These are phyloP conservation scores for Eulemur mongoz DNA, from an alignment of 2,797 vertebrate genomes.

Conservation along the genomic window DNA sequence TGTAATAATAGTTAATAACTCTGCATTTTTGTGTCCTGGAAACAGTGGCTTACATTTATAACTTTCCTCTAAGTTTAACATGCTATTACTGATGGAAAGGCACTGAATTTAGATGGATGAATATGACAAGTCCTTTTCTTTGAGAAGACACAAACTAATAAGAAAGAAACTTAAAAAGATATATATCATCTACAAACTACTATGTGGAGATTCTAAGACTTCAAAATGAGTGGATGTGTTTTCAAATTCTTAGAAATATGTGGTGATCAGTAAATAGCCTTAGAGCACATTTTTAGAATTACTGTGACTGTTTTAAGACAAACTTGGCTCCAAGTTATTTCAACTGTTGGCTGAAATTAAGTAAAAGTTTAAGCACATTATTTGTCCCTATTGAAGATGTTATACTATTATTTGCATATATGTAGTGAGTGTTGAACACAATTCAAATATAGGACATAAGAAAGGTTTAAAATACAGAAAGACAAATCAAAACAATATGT, in stretches of 20 bases:
- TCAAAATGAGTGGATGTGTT: not conserved
- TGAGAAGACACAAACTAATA: not conserved
- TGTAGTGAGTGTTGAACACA: not conserved
- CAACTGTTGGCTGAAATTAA: not conserved
- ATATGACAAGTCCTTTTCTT: not conserved
- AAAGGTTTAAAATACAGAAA: not conserved
- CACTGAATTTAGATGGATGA: not conserved
- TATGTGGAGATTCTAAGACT: not conserved
- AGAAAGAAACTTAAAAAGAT: not conserved
- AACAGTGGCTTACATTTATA: not conserved
- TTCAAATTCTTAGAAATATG: not conserved
- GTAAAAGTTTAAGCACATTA: not conserved
- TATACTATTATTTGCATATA: not conserved
- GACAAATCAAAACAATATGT: not conserved
- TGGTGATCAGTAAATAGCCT: not conserved
- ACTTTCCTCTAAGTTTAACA: not conserved
- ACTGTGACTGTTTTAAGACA: not conserved
- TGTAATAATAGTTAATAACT: not conserved
- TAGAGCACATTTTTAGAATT: not conserved
- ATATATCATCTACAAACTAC: not conserved
- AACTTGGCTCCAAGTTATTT: not conserved
- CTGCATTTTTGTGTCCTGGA: not conserved
- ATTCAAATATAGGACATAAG: not conserved
- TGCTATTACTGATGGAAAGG: not conserved
- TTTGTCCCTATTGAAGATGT: not conserved